Evolutionary conservation across 1,140 invertebrate species (phyloP), one percentile per base, ranked within the genome.

Genomic region (Eriocheir sinensis): DNA sequence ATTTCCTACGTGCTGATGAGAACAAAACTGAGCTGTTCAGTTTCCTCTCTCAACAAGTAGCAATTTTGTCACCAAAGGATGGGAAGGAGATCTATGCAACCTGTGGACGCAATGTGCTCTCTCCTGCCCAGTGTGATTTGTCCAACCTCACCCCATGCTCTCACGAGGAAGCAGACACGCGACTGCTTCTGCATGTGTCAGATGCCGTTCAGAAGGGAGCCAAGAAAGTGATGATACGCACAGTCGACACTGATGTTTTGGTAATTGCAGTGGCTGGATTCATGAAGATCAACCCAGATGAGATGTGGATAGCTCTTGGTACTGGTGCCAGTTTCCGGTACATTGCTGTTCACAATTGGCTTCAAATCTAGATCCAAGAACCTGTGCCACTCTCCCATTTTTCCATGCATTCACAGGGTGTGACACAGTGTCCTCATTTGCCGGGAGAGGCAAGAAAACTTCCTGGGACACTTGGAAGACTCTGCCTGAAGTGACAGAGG

Each of bases 271-370:
- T n/a, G n/a, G n/a, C n/a, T n/a, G n/a, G n/a, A n/a, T n/a, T n/a
- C n/a, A n/a, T n/a, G n/a, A n/a, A n/a, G n/a, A n/a, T n/a, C n/a
- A n/a, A n/a, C n/a, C n/a, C n/a, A n/a, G n/a, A n/a, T 88, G 36
- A 95, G 36, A 72, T 91, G 36, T 94, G 91, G 94, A 44, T 91
- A 36, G 94, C 94, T 38, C 92, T 95, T 95, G 89, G 89, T 9
- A 38, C 80, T 90, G 89, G 34, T 34, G 92, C 92, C 32, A 89
- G 34, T 53, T 94, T 94, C 88, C 17, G 88, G 72, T 91, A 53
- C 93, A 27, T 94, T 21, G n/a, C 79, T 40, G 93, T 79, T 80
- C 93, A 94, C 48, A 92, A 40, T 92, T 94, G 17, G 44, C 93
- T 34, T n/a, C n/a, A n/a, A 89, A 32, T 40, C 32, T 60, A 88